Base-by-base conservation (phyloP, 2,113 vertebrate genomes). In the Urocitellus parryii region DNA sequence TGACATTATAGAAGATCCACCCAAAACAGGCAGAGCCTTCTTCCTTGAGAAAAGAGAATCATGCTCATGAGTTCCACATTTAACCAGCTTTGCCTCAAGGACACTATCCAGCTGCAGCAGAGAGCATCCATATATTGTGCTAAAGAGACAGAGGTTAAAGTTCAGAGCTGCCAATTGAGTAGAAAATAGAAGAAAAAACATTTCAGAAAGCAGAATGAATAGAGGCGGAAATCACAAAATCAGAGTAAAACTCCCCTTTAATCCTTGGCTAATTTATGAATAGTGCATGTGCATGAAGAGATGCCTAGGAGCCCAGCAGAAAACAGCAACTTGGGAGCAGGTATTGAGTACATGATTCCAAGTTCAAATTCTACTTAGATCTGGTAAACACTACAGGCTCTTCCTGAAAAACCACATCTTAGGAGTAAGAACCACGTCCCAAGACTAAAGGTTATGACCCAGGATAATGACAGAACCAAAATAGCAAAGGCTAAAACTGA, bases 331-430 rank as follows among this genome's bases (percentile, higher is more conserved):
- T 17, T 34, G 32, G 37, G 45, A 51, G n/a, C 67, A 32, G 39
- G 25, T 58, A 14, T 34, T 9, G 5, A 20, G 27, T 25, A 13
- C 37, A 42, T 4, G 9, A 65, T 53, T 86, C 48, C 24, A 56
- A n/a, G 48, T 88, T 85, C 48, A 37, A 74, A 83, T 81, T 37
- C 20, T 32, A 29, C 24, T 13, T 51, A 32, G 37, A 34, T 48
- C 85, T 48, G 16, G 68, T 11, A 53, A 73, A 61, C 34, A 76
- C 10, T 34, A 7, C 6, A 48, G 63, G 73, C 34, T 39, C 0
- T 65, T 51, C 61, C 39, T 65, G 93, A 94, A 85, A 85, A 89
- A 72, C 88, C 2, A 73, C 68, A 65, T n/a, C n/a, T 37, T 27
- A 20, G 8, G 8, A 79, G 14, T n/a, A 63, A 78, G 80, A 90